Base-by-base conservation (phyloP, 2,797 vertebrate species). In the Pantherophis alleghaniensis region DNA sequence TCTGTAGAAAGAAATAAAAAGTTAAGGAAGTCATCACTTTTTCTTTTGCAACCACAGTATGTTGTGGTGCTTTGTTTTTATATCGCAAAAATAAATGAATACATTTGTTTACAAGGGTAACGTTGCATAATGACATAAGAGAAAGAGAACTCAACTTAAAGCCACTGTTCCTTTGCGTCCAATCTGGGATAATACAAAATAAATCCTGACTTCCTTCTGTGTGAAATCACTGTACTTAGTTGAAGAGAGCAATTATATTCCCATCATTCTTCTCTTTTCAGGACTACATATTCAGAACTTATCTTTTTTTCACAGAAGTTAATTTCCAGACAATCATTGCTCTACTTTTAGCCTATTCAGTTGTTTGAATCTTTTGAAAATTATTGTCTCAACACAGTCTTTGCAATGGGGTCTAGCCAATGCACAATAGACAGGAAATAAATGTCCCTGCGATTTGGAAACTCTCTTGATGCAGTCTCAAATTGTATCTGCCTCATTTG, bases 51-150 rank as follows among this genome's bases (percentile, higher is more conserved):
- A 96, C 53, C 96, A 97, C 96, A 89, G 91, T 95, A 96, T 96
- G 95, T 95, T 97, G 94, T 93, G 59, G 96, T 89, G 91, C 93
- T 96, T 97, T 93, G 87, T 92, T 95, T 95, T 92, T 91, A 96
- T 94, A 90, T 90, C 96, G 93, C 94, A 96, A 96, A 98, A 97
- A 96, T 47, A 95, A 96, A 96, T 87, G 92, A 95, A 97, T 42
- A 93, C 93, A 91, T 95, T 94, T 96, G 96, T 96, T 51, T 95
- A 89, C 90, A 56, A 96, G 93, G 92, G 87, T 2, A 53, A 4
- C 94, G 56, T 94, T 94, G 63, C 95, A 95, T 94, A 26, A 37
- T 91, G 63, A 89, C 88, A 93, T 3, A 1, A 37, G 88, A 91
- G 91, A 96, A 93, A 96, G 89, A 96, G 92, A 74, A 95, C 57